These are phyloP conservation scores for Rhopalosiphum padi DNA, from an alignment of 1,140 invertebrate species.

Conservation along the genomic window DNA sequence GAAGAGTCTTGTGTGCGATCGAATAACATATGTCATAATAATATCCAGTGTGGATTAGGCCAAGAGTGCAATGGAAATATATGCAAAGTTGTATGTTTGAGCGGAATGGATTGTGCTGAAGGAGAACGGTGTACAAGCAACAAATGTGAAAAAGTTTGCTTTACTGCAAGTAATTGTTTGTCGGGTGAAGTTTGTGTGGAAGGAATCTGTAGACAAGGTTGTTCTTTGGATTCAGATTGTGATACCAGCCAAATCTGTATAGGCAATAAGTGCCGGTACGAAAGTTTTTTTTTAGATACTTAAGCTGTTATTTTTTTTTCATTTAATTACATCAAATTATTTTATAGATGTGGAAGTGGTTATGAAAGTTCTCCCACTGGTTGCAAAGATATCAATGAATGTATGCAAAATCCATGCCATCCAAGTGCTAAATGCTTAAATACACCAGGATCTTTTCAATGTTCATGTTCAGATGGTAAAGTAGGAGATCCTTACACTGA, in stretches of 20 bases:
- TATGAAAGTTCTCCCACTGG: constrained; percentile 64
- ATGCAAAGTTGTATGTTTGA: constrained; percentile 78
- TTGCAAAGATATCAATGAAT: constrained; percentile 76
- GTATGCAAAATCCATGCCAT: constrained; percentile 75
- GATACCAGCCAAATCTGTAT: constrained; percentile 80
- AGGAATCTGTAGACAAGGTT: constrained; percentile 82
- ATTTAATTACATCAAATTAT: constrained; percentile 7
- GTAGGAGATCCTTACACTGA: constrained; percentile 76
- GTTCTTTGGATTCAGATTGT: constrained; percentile 82
- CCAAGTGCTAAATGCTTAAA: constrained; percentile 77
- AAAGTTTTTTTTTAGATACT: constrained; percentile 37
- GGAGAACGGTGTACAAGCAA: constrained; percentile 83
- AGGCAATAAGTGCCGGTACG: constrained; percentile 75
- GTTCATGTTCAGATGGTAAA: constrained; percentile 79
- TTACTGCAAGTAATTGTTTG: constrained; percentile 86
- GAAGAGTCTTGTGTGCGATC: constrained; percentile 65
- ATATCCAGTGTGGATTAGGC: constrained; percentile 25
- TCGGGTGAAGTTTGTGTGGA: constrained; percentile 87
- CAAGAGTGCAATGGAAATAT: constrained; percentile 77
- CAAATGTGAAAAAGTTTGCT: constrained; percentile 84
- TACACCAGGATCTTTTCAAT: constrained; percentile 74
- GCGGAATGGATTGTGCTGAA: constrained; percentile 75
- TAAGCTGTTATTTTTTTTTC: constrained; percentile 26
- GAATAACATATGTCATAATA: constrained; percentile 32
- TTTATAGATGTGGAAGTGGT: constrained; percentile 63